Evolutionary conservation across 2,113 vertebrate species (phyloP).

Genomic region (Arizona elegans): DNA sequence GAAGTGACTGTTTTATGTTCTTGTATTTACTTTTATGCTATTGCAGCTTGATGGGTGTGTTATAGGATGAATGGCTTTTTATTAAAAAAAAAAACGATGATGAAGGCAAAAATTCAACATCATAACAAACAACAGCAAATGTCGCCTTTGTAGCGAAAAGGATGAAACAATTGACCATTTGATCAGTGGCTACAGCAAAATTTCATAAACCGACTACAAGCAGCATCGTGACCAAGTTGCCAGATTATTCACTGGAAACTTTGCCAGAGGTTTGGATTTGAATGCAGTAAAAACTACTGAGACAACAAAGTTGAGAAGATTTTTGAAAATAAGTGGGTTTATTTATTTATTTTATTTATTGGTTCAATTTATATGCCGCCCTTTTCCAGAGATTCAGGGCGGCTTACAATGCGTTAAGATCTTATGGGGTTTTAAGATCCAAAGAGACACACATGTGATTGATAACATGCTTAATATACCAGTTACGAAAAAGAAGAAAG

Average conservation of each 20-base stretch:
- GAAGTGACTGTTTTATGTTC: background rate
- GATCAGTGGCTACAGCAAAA: background rate
- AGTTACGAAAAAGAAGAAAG: background rate
- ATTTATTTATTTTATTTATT: too few relatives aligned
- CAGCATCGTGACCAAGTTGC: background rate
- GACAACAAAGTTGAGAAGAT: background rate
- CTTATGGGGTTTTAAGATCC: background rate
- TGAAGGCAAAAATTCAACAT: background rate
- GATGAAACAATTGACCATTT: background rate
- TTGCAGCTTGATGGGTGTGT: background rate
- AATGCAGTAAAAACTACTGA: background rate
- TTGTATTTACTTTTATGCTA: background rate
- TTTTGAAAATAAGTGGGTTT: background rate
- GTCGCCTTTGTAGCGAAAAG: background rate
- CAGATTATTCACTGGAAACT: background rate
- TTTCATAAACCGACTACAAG: background rate
- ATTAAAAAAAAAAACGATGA: background rate
- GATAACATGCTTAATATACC: background rate
- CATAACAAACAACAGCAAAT: background rate
- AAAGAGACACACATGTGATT: background rate
- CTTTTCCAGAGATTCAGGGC: too few relatives aligned
- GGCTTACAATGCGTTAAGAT: background rate
- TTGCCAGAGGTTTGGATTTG: background rate
- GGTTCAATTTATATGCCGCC: too few relatives aligned
- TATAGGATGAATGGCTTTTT: background rate